Evolutionary conservation across 2,888 invertebrate species (phyloP).

Genomic region (Campoplex nolae): DNA sequence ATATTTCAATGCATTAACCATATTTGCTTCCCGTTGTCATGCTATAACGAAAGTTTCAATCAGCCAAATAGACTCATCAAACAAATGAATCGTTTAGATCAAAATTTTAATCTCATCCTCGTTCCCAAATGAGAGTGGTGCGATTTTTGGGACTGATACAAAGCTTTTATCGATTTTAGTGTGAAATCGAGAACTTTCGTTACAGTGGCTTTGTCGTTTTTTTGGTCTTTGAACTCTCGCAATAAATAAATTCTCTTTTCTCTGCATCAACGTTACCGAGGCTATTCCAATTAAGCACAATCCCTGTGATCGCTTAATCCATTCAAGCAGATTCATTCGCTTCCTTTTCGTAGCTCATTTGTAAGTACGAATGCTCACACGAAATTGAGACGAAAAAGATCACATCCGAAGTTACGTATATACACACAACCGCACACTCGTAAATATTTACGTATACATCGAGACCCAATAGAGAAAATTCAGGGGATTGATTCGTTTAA

Average conservation of each 20-base stretch:
- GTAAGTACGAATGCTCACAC: constrained; percentile 17
- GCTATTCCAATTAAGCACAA: no score
- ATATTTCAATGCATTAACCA: background rate
- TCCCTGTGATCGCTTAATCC: background rate
- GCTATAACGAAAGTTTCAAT: background rate
- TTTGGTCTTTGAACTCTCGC: background rate
- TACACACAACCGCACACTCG: background rate
- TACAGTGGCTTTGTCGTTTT: background rate
- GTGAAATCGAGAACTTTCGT: no score
- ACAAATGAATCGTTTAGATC: background rate
- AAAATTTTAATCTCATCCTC: background rate
- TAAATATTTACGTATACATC: background rate
- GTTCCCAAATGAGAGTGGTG: background rate
- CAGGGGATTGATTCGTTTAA: constrained; percentile 47
- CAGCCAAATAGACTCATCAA: background rate
- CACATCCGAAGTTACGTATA: background rate
- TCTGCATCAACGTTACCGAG: no score
- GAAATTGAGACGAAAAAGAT: constrained; percentile 13
- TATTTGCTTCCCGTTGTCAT: background rate
- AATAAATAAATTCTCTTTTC: background rate
- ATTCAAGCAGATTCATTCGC: background rate
- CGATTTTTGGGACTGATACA: background rate
- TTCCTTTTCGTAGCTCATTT: constrained; percentile 31
- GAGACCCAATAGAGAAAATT: background rate
- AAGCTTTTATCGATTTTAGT: background rate